These are phyloP conservation scores for Leptarthrus brevirostris DNA, from an alignment of 2,888 invertebrate genomes.

Conservation along the genomic window DNA sequence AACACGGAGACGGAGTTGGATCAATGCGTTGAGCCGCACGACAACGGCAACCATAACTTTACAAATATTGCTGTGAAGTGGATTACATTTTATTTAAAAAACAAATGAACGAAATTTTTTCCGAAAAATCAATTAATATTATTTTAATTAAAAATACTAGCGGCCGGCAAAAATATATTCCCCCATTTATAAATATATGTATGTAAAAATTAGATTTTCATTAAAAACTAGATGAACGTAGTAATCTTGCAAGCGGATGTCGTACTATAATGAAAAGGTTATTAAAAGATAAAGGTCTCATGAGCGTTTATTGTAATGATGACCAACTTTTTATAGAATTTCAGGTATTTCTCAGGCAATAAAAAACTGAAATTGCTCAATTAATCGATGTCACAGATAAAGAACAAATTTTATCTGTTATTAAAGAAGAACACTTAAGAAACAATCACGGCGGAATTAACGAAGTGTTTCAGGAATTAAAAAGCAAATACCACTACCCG, in stretches of 20 bases:
- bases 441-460: conserved; percentile 45
- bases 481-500: conserved; percentile 51
- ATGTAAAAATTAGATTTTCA: no score
- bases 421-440: conserved; percentile 52
- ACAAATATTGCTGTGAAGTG: no score
- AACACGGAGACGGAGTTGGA: no score
- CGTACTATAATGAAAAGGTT: conserved; percentile 42
- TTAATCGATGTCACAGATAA: conserved; percentile 37
- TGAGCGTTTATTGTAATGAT: conserved; percentile 49
- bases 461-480: conserved; percentile 33
- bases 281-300: conserved; percentile 48
- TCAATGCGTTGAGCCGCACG: no score
- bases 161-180: no score
- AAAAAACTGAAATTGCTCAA: conserved; percentile 23
- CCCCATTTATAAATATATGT: no score
- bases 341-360: conserved; percentile 44
- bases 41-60: no score
- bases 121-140: no score
- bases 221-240: no score
- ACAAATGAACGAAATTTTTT: no score
- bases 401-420: conserved; percentile 51
- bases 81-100: no score
- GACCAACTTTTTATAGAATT: conserved; percentile 45
- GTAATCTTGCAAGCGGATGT: neutral
- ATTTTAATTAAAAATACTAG: neutral